Percentiles rank a stretch among this genome's conserved stretches.
Conservation (phyloP, 2,113 vertebrate species). For the Condylura cristata region DNA sequence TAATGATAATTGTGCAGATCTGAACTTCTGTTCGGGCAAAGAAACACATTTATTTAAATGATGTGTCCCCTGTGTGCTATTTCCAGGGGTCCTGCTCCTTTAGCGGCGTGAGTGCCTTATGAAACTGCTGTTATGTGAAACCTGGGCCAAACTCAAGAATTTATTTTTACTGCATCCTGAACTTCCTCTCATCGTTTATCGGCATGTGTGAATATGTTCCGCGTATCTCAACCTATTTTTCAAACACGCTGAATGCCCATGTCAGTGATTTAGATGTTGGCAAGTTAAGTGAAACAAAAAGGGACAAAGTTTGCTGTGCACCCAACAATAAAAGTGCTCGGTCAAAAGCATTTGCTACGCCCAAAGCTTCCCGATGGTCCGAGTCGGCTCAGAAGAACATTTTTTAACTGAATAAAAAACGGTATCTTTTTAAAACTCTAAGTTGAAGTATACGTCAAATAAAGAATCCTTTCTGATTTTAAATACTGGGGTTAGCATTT, state of each 20-base stretch:
- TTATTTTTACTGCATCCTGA: conserved; percentile 73
- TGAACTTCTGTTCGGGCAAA: conserved; percentile 78
- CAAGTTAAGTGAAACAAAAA: conserved; percentile 76
- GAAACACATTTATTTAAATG: conserved; percentile 78
- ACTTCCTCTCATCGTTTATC: conserved; percentile 68
- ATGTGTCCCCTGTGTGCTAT: conserved; percentile 80
- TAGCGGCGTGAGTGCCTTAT: not conserved
- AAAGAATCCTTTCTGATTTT: conserved; percentile 10
- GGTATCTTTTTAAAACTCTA: not conserved
- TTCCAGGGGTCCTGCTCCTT: conserved; percentile 61
- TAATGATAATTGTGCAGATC: conserved; percentile 79
- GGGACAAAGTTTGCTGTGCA: conserved; percentile 69
- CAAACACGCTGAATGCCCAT: conserved; percentile 66
- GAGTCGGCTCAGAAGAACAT: not conserved
- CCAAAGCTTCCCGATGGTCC: not conserved
- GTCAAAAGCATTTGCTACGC: conserved; percentile 56
- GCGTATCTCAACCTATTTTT: conserved; percentile 65
- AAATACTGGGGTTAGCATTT: not conserved
- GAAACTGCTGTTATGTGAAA: conserved; percentile 57
- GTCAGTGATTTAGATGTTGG: conserved; percentile 75
- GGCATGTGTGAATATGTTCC: conserved; percentile 57
- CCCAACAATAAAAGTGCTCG: conserved; percentile 36
- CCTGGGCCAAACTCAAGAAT: conserved; percentile 12
- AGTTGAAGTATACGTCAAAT: not conserved
- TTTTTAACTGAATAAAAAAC: not conserved